Evolutionary conservation across 2,797 vertebrate species (phyloP).

Genomic region (Brachymystax lenok): DNA sequence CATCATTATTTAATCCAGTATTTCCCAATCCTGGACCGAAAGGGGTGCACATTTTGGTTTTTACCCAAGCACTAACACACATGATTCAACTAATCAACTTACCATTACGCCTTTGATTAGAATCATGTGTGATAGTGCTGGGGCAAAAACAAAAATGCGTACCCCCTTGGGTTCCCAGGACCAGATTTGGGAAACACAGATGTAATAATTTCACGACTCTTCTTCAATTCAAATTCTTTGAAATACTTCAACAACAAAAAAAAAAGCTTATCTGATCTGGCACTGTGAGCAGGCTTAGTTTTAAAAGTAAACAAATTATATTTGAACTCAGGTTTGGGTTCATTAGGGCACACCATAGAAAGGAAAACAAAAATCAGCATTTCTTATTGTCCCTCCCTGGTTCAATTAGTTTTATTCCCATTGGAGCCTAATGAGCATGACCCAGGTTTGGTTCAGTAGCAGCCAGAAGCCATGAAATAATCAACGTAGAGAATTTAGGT

Average conservation of each 20-base stretch:
- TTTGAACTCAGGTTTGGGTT: not conserved
- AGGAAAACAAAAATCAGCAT: not conserved
- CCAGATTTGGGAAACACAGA: not conserved
- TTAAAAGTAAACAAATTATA: not conserved
- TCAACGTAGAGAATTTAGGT: conserved; percentile 2
- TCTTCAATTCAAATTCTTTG: not conserved
- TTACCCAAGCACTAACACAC: not conserved
- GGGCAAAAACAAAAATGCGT: not conserved
- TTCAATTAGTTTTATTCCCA: not conserved
- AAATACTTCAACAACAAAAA: too few species aligned
- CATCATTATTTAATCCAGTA: not conserved
- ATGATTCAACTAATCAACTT: not conserved
- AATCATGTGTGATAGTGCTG: not conserved
- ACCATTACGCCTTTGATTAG: not conserved
- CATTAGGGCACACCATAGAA: not conserved
- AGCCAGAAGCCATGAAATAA: conserved; percentile 16
- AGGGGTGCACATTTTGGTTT: not conserved
- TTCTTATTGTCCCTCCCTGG: not conserved
- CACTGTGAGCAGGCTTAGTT: not conserved
- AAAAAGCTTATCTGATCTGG: not conserved
- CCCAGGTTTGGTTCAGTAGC: not conserved
- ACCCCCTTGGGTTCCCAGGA: not conserved
- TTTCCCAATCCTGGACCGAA: not conserved
- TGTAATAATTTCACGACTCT: not conserved
- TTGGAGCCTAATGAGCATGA: not conserved